phyloP scores from a whole-genome alignment of 30 jellyfish, hydroid and myxozoan species.

The Aurelia coerulea region DNA sequence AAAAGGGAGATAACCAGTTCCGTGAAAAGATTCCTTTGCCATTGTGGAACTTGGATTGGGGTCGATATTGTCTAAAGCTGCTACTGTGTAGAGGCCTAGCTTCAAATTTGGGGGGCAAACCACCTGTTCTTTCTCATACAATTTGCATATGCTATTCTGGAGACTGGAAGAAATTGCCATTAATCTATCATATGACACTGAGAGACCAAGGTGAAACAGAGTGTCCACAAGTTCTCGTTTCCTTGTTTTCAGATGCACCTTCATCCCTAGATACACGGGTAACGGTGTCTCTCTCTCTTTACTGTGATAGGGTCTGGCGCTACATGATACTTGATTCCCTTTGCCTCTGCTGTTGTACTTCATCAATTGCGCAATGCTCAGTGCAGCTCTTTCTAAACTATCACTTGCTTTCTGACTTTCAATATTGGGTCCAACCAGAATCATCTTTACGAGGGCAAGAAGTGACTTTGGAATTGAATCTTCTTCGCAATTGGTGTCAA shows the following conservation, averaged over 20 bases:
- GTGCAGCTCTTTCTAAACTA: slow-evolving; percentile 9
- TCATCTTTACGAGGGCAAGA: slow-evolving; percentile 2
- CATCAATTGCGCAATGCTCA: slow-evolving; percentile 9
- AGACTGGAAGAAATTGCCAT: not conserved
- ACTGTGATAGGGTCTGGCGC: not conserved
- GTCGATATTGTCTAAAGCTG: slow-evolving; percentile 45
- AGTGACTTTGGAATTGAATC: slow-evolving; percentile 20
- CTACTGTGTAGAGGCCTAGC: slow-evolving; percentile 18
- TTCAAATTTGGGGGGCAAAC: slow-evolving; percentile 52
- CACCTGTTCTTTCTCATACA: not conserved
- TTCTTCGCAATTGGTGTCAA: slow-evolving; percentile 5
- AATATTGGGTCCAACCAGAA: slow-evolving; percentile 15
- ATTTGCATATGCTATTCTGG: not conserved
- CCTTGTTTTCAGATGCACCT: slow-evolving; percentile 11
- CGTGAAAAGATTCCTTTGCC: slow-evolving; percentile 37
- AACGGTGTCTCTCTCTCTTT: slow-evolving; percentile 13
- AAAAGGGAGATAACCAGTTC: slow-evolving; percentile 32
- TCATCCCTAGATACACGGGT: slow-evolving; percentile 11
- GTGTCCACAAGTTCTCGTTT: not conserved
- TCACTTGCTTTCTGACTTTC: not conserved
- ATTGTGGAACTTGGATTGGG: slow-evolving; percentile 48
- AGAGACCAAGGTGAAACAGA: slow-evolving; percentile 8
- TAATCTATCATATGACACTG: slow-evolving; percentile 18
- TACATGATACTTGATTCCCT: not conserved
- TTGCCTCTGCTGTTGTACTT: not conserved